Base-by-base conservation (phyloP, 2,113 vertebrate genomes). In the Etheostoma cragini region DNA sequence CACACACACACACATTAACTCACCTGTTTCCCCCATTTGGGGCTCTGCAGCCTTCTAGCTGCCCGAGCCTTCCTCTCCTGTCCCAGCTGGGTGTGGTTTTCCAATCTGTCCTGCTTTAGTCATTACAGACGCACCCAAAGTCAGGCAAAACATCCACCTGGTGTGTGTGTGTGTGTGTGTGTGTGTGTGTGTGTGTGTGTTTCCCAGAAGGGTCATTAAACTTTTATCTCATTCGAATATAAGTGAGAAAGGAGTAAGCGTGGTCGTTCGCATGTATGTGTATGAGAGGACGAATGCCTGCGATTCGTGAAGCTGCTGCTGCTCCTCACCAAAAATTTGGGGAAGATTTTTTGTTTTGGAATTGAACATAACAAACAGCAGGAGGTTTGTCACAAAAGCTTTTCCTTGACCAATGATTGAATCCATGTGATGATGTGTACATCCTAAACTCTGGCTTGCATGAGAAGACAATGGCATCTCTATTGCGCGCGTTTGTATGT, bases 21-120 rank as follows among this genome's bases (percentile, higher is more conserved):
- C 89, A 90, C 90, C 91, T 91, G 92, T 90, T 92, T 92, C 88
- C 91, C 68, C 75, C 88, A 90, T 93, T 85, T 88, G 78, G 63
- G 66, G 38, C 81, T 60, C 46, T 52, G 71, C 50, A 81, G 46
- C 26, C 47, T 68, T 70, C 68, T 4, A 65, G 81, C 87, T 80
- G 85, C 71, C 78, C 61, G 33, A 63, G 80, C 79, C 79, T 86
- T 84, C 80, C 80, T 86, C 80, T 76, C 53, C 58, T 74, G 80
- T 87, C 87, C 86, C 81, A 0, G 47, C 77, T 81, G 85, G 88
- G 88, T 86, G 87, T 85, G 89, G 87, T 88, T 90, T 92, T 93
- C 80, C 85, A 85, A 88, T 79, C 82, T 63, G 76, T 81, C 69
- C 91, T 92, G 92, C 79, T 92, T 86, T 72, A 74, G 78, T 82